These are phyloP conservation scores for Chaetophractus vellerosus DNA, from an alignment of 2,797 vertebrate species.

Conservation along the genomic window DNA sequence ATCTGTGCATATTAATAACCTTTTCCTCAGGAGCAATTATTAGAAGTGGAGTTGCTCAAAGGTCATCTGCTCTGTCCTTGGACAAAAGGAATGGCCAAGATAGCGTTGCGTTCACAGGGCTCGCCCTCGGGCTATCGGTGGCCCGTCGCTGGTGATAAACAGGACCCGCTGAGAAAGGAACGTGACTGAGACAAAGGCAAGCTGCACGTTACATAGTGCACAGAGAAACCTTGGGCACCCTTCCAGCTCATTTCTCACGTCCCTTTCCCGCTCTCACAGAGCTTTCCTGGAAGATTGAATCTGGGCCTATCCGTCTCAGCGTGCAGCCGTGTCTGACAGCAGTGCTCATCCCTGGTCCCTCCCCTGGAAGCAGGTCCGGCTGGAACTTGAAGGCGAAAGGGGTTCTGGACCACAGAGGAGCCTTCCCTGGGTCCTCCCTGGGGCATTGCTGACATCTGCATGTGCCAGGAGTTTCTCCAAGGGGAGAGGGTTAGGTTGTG, in stretches of 20 bases:
- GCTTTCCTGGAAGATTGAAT: rapidly evolving
- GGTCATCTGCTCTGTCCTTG: rapidly evolving
- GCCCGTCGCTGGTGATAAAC: rapidly evolving
- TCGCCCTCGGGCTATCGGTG: not conserved
- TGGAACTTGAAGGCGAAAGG: no score
- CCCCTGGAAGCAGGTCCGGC: not conserved
- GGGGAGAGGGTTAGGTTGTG: no score
- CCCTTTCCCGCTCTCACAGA: no score
- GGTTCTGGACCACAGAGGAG: not conserved
- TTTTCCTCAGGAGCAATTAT: not conserved
- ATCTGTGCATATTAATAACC: no score
- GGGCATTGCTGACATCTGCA: rapidly evolving
- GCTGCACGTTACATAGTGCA: rapidly evolving
- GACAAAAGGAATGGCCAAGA: not conserved
- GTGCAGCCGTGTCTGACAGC: no score
- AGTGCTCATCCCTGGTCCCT: not conserved
- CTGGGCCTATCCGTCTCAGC: rapidly evolving
- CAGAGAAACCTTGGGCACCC: rapidly evolving
- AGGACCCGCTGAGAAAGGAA: rapidly evolving
- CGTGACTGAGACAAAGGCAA: rapidly evolving
- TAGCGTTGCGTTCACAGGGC: not conserved
- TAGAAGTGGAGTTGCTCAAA: not conserved
- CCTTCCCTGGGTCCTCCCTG: not conserved
- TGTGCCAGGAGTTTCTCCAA: not conserved
- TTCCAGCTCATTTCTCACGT: rapidly evolving